Conservation (phyloP, 2,113 vertebrate genomes). For the Pelodiscus sinensis region DNA sequence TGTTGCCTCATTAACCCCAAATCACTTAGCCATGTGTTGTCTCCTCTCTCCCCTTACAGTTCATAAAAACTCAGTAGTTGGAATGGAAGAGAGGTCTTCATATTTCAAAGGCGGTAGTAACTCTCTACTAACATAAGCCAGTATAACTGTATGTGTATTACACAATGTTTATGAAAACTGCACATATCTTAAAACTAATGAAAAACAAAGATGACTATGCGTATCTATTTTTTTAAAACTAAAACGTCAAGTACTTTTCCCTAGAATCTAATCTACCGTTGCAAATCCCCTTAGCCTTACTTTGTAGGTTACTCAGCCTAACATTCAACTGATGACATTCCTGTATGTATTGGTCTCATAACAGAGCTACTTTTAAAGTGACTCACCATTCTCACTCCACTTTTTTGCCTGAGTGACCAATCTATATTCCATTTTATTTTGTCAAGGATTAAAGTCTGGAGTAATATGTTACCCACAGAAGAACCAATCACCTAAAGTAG, state of each 20-base stretch:
- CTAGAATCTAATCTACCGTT: not conserved
- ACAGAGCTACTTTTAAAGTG: not conserved
- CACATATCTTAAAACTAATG: not conserved
- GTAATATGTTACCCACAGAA: not conserved
- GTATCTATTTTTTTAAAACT: not conserved
- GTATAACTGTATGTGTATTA: not conserved
- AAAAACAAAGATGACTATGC: not conserved
- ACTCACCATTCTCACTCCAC: not conserved
- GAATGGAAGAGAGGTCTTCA: constrained; percentile 34
- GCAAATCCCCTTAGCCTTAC: not conserved
- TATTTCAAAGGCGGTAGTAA: constrained; percentile 39
- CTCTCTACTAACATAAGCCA: not conserved
- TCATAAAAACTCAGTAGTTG: constrained; percentile 7
- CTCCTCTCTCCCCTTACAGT: not conserved
- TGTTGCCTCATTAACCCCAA: fast-evolving
- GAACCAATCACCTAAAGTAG: not conserved
- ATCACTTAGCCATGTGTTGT: not conserved
- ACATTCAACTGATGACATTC: not conserved
- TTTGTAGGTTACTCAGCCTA: not conserved
- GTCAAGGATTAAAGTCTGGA: not conserved
- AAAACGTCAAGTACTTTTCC: not conserved
- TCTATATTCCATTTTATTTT: not conserved
- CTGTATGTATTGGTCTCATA: not conserved
- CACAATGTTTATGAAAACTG: not conserved
- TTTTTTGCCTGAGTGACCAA: not conserved